These are phyloP conservation scores for Colletes collaris DNA, from an alignment of 2,888 invertebrate genomes.

Conservation along the genomic window DNA sequence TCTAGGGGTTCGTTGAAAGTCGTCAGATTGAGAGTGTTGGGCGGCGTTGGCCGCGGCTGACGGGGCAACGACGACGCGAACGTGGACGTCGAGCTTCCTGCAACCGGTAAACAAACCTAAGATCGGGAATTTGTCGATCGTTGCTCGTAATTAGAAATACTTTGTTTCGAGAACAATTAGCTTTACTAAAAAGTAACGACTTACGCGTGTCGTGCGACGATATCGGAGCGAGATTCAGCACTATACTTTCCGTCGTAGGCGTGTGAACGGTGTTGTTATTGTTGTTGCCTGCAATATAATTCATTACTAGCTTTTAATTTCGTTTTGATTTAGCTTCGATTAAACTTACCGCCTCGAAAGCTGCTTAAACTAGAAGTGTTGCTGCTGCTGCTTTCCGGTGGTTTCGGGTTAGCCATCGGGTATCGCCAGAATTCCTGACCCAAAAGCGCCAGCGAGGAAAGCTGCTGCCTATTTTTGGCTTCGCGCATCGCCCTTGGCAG, in stretches of 20 bases:
- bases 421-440: slow-evolving; percentile 94
- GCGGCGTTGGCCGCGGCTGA: slow-evolving; percentile 91
- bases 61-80: slow-evolving; percentile 84
- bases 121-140: background rate
- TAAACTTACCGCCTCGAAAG: slow-evolving; percentile 83
- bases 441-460: slow-evolving; percentile 94
- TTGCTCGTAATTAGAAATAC: background rate
- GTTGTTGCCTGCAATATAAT: slow-evolving; percentile 71
- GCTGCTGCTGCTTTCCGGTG: slow-evolving; percentile 83
- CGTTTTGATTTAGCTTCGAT: background rate
- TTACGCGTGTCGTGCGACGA: slow-evolving; percentile 79
- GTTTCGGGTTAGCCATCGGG: slow-evolving; percentile 90
- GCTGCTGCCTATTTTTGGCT: slow-evolving; percentile 94
- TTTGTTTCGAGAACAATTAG: background rate
- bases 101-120: background rate
- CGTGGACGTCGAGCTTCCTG: slow-evolving; percentile 83
- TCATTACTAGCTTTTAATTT: background rate
- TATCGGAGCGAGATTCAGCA: slow-evolving; percentile 90
- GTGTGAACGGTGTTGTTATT: slow-evolving; percentile 69
- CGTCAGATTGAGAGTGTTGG: slow-evolving; percentile 91
- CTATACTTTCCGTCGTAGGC: slow-evolving; percentile 84
- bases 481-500: slow-evolving; percentile 93
- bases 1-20: slow-evolving; percentile 81
- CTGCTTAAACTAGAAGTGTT: slow-evolving; percentile 90
- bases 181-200: slow-evolving; percentile 20